Conservation (phyloP, 2,888 invertebrate genomes). For the Drosophila histrio region DNA sequence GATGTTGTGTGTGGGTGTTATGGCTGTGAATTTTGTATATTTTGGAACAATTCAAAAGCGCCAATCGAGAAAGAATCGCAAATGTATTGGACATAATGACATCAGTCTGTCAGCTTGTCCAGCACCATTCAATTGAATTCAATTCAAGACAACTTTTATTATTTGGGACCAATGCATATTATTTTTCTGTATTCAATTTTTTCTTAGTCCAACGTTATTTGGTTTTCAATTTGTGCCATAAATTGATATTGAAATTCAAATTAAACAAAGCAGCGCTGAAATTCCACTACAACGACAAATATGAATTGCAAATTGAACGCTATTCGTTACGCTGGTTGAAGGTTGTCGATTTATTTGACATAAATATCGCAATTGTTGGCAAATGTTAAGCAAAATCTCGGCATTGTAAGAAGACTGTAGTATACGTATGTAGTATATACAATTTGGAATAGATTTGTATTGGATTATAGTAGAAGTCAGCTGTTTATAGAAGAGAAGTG, state of each 20-base stretch:
- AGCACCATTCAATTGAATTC: constrained; percentile 61
- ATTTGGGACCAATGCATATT: constrained; percentile 3
- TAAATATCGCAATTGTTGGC: constrained; percentile 21
- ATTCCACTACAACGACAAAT: constrained; percentile 11
- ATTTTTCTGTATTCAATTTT: neutral
- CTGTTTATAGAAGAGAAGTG: neutral
- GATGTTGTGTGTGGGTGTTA: constrained; percentile 31
- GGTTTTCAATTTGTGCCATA: constrained; percentile 62
- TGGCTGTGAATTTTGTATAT: constrained; percentile 25
- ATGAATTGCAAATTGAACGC: constrained; percentile 32
- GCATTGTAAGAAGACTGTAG: neutral
- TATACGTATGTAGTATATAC: neutral
- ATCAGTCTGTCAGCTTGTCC: constrained; percentile 58
- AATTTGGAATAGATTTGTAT: neutral
- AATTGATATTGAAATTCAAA: constrained; percentile 53
- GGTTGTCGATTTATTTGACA: constrained; percentile 25
- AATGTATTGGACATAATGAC: constrained; percentile 57
- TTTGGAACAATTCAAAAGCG: constrained; percentile 19
- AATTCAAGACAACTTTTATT: constrained; percentile 51
- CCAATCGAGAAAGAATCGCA: constrained; percentile 19
- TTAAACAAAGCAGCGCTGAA: constrained; percentile 24
- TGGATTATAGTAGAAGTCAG: neutral
- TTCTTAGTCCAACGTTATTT: constrained; percentile 23
- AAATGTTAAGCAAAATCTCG: neutral
- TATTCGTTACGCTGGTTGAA: constrained; percentile 26